Evolutionary conservation across 2,888 invertebrate species (phyloP), one percentile per base, ranked within the genome.

Genomic region (Apodemia hepburni): DNA sequence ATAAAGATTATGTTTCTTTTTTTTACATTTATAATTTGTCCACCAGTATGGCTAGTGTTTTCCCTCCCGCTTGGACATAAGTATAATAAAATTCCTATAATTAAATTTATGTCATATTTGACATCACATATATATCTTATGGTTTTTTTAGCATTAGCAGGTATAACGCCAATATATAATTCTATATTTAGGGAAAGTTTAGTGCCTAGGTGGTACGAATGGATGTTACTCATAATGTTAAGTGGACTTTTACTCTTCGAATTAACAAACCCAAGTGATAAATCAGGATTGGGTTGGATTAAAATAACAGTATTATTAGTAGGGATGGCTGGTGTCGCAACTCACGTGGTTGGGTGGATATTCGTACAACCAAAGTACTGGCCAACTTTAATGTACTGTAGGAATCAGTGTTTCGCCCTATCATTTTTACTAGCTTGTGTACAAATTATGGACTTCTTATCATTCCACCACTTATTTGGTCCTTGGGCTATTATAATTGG

Each of bases 401-500:
- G 99, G 68, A 99, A 99, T 90, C 99, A 99, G 85, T 94, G 99
- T 79, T 98, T 99, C 79, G 99, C 99, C 0, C 92, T 99, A 78
- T 97, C 98, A 64, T 96, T 99, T 82, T 93, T 99, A 66, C 92
- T 99, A 75, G 98, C 98, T 63, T 99, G 99, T 89, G 98, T 99
- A 60, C 98, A 99, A 90, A 97, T 99, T 76, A 92, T 99, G 78
- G 98, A 98, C 92, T 99, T 99, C 84, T 92, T 99, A 60, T 99
- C 99, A 29, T 99, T 99, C 83, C 99, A 99, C 86, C 98, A 99
- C 87, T 93, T 99, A 22, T 99, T 99, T 82, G 99, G 99, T 59
- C 99, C 99, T 0, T 99, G 99, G 99, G 99, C 99, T 42, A 99
- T 99, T 80, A 99, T 99, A 82, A 99, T 99, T 77, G 97, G 99